Evolutionary conservation across 2,797 vertebrate species (phyloP), one percentile per base, ranked within the genome.

Genomic region (Intellagama lesueurii): DNA sequence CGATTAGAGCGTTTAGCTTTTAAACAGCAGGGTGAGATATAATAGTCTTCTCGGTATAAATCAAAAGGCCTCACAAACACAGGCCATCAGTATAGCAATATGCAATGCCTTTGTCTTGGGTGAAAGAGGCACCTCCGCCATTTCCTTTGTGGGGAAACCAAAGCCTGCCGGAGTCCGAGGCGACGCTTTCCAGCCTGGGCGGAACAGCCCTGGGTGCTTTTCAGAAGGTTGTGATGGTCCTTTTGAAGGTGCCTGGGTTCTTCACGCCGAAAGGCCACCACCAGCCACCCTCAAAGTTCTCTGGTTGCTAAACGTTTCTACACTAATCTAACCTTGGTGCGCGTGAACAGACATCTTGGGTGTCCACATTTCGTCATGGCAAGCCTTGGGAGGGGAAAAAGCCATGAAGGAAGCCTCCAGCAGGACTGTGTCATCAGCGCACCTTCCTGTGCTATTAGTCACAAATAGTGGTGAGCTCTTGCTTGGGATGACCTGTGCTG

Each of bases 21-120:
- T 92, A 91, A 94, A 92, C 88, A 95, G 93, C 91, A 94, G 93
- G 88, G 87, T 89, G 92, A 95, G 92, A 92, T 94, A 94, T 87
- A 92, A 90, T 89, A 85, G 91, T 87, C 87, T 32, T 35, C 87
- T 88, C 3, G 0, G 90, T 68, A 91, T 94, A 93, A 94, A 95
- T 93, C 94, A 91, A 81, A 64, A 89, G 88, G 84, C n/a, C 88
- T 91, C 81, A 83, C 83, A 24, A 3, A 83, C 44, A 32, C 44
- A 86, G 47, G 80, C 40, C 78, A 64, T 28, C 90, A 81, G n/a
- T 52, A 90, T 86, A 85, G 88, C 30, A 1, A 22, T 44, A 22
- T 69, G 83, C 84, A 90, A 89, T 83, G 4, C 19, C 85, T 89
- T 78, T 19, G 81, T 91, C 91, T 80, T 93, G 79, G 87, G 84